A percentile compares a stretch with the other conserved stretches of the same genome.
Evolutionary conservation across 2,888 invertebrate genomes (phyloP).

Genomic region (Eristalis arbustorum): DNA sequence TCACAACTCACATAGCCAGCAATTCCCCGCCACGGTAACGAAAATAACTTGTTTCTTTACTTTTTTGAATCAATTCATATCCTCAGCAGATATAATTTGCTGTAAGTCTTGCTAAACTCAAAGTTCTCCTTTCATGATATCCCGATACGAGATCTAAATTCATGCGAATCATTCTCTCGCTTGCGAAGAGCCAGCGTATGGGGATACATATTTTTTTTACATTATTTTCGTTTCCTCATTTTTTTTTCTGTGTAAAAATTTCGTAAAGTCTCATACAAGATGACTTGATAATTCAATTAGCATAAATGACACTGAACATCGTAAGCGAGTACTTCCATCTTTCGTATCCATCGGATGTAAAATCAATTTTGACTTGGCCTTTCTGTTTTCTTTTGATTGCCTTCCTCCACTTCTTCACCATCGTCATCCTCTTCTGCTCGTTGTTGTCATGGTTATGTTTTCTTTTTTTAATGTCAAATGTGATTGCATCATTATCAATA

Average conservation of each 20-base stretch:
- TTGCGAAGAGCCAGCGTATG: slow-evolving; percentile 8
- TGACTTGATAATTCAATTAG: slow-evolving; percentile 76
- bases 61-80: slow-evolving; percentile 8
- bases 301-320: slow-evolving; percentile 73
- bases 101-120: slow-evolving; percentile 29
- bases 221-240: background rate
- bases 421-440: background rate
- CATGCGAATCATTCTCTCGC: slow-evolving; percentile 39
- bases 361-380: slow-evolving; percentile 10
- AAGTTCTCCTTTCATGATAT: slow-evolving; percentile 52
- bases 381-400: background rate
- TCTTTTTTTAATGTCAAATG: slow-evolving; percentile 65
- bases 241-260: slow-evolving; percentile 33
- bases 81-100: slow-evolving; percentile 19
- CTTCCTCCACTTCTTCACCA: background rate
- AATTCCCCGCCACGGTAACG: background rate
- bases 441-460: slow-evolving; percentile 10
- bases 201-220: background rate
- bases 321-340: slow-evolving; percentile 54
- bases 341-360: slow-evolving; percentile 32
- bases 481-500: slow-evolving; percentile 80
- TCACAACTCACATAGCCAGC: background rate
- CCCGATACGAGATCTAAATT: slow-evolving; percentile 41
- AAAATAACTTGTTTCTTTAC: background rate
- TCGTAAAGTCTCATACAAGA: slow-evolving; percentile 55